Conservation (phyloP, 1,140 invertebrate genomes). For the Drosophila athabasca region DNA sequence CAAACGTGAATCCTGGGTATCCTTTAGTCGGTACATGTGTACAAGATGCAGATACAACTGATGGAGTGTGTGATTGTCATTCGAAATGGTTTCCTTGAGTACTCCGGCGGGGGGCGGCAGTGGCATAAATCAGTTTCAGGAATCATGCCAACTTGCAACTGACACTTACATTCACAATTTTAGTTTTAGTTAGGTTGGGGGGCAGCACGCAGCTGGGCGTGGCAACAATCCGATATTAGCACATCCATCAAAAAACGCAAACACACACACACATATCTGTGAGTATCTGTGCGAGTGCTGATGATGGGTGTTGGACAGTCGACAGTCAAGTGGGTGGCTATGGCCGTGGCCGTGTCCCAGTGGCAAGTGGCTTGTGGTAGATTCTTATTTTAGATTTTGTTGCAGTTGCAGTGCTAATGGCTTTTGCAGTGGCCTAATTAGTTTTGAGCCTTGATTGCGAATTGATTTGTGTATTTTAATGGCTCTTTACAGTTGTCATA, state of each 20-base stretch:
- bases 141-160: constrained; percentile 42
- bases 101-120: too few species aligned
- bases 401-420: constrained; percentile 10
- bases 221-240: constrained; percentile 50
- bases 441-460: constrained; percentile 4
- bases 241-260: constrained; percentile 47
- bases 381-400: constrained; percentile 47
- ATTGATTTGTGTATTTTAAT: constrained; percentile 8
- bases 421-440: constrained; percentile 40
- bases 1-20: too few species aligned
- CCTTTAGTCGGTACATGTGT: too few species aligned
- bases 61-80: too few species aligned
- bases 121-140: constrained; percentile 28
- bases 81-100: too few species aligned
- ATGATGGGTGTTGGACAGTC: constrained; percentile 7
- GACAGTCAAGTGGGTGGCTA: constrained; percentile 52
- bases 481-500: constrained; percentile 65
- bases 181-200: not conserved
- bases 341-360: not conserved
- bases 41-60: too few species aligned
- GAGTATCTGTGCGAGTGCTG: constrained; percentile 18
- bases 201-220: constrained; percentile 50
- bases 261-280: not conserved
- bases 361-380: constrained; percentile 1
- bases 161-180: constrained; percentile 20